Evolutionary conservation across 2,797 vertebrate species (phyloP).

Genomic region (Acridotheres tristis): DNA sequence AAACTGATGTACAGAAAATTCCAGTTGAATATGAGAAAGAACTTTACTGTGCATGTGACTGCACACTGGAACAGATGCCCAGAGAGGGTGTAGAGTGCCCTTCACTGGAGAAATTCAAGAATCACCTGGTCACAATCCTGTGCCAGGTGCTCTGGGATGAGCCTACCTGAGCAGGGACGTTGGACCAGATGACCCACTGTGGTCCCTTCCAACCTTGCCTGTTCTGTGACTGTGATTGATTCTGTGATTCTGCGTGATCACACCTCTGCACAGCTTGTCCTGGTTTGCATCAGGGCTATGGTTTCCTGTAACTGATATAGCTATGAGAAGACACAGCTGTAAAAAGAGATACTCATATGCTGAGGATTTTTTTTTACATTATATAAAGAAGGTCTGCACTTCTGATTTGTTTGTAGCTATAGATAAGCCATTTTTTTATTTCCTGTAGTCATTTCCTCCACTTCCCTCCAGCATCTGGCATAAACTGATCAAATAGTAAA

Average conservation of each 20-base stretch:
- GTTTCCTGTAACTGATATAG: background rate
- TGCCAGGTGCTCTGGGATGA: background rate
- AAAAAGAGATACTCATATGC: background rate
- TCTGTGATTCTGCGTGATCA: background rate
- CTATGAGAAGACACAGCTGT: background rate
- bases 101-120: background rate
- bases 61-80: background rate
- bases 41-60: background rate
- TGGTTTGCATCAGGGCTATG: background rate
- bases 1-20: background rate
- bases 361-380: background rate
- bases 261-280: background rate
- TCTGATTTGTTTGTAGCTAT: background rate
- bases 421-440: slow-evolving; percentile 4
- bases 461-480: background rate
- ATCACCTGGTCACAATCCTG: no score
- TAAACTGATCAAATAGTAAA: slow-evolving; percentile 19
- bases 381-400: background rate
- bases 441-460: slow-evolving; percentile 70
- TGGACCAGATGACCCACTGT: background rate
- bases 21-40: background rate
- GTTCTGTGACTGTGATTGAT: background rate
- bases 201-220: background rate
- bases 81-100: background rate
- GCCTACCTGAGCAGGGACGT: background rate